Evolutionary conservation across 2,797 vertebrate species (phyloP).

Genomic region (Hapalemur alaotrensis): DNA sequence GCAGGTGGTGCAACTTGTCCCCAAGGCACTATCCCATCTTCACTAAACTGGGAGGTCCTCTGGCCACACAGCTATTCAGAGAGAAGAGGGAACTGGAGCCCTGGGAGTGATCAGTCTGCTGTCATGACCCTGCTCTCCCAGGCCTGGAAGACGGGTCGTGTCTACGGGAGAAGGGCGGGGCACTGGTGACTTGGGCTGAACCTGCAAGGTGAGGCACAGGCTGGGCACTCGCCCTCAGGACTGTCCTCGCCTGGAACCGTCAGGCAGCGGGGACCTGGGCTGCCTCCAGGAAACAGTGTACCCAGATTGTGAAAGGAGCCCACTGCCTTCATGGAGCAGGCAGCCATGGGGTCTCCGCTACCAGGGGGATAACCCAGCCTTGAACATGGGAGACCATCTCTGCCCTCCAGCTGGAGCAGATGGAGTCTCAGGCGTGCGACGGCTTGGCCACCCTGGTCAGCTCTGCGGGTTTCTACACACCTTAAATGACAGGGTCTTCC

Average conservation of each 20-base stretch:
- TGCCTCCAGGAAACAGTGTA: not conserved
- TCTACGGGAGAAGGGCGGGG: not conserved
- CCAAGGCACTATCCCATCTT: not conserved
- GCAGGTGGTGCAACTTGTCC: not conserved
- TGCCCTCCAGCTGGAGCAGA: not conserved
- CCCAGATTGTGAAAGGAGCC: not conserved
- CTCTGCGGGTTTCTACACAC: not conserved
- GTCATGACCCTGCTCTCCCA: not conserved
- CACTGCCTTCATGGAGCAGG: not conserved
- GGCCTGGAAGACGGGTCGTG: not conserved
- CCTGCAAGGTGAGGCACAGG: not conserved
- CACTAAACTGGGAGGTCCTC: not conserved
- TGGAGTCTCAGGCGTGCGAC: not conserved
- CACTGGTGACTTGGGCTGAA: not conserved
- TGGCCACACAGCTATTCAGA: not conserved
- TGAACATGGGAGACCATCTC: not conserved
- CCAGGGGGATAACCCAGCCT: not conserved
- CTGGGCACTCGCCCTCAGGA: not conserved
- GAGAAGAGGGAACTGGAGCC: not conserved
- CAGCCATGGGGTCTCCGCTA: not conserved
- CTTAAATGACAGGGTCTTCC: not conserved
- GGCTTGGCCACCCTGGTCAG: not conserved
- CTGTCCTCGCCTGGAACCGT: not conserved
- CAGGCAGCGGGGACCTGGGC: not conserved
- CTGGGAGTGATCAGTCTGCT: not conserved